Evolutionary conservation across 2,888 invertebrate genomes (phyloP).

Genomic region (Amphimallon solstitiale): DNA sequence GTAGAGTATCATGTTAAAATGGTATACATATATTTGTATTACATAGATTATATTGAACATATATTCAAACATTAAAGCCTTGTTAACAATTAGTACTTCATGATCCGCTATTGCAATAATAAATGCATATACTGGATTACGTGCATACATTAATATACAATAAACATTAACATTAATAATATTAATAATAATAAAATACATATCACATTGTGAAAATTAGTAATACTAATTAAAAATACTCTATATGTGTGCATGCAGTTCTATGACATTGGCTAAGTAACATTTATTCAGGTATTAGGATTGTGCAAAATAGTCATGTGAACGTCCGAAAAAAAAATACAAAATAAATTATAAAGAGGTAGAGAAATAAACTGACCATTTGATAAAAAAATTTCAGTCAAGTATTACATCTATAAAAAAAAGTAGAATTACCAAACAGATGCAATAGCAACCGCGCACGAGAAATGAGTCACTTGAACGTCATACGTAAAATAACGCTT

Average conservation of each 20-base stretch:
- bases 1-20: neutral
- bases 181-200: constrained; percentile 8
- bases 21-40: neutral
- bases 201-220: constrained; percentile 27
- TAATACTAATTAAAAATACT: constrained; percentile 21
- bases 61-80: neutral
- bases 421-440: neutral
- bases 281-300: neutral
- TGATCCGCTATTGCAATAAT: constrained; percentile 8
- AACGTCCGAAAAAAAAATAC: neutral
- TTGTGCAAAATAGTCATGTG: neutral
- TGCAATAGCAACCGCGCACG: too few relatives aligned
- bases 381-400: neutral
- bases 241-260: constrained; percentile 2
- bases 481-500: too few relatives aligned
- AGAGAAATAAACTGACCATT: constrained; percentile 2
- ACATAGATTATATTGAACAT: neutral
- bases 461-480: too few relatives aligned
- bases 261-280: constrained; percentile 2
- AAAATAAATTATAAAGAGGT: constrained; percentile 7
- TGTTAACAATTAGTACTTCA: neutral
- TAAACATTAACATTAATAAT: neutral
- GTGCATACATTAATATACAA: constrained; percentile 5
- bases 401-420: neutral
- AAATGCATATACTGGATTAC: neutral